Evolutionary conservation across 35 echinoderm and acorn worm genomes (phyloP), one percentile per base, ranked within the genome.

Genomic region (Apostichopus californicus): DNA sequence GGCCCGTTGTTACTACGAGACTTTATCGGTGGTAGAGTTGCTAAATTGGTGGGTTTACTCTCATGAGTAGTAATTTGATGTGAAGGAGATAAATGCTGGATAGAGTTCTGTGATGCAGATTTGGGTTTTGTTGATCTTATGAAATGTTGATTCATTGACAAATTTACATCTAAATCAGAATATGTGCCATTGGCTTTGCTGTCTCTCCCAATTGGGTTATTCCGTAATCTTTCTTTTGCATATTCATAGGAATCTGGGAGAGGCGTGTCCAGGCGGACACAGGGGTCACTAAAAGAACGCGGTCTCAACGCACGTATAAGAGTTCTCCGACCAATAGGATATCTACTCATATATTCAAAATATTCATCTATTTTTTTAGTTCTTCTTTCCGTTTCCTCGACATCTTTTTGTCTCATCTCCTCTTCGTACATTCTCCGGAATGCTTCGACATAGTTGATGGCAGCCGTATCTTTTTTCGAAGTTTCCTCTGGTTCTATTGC

Each of bases 281-380:
- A 89, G 8, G 86, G 86, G 86, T 89, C 86, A 26, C 86, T 89
- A 8, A 89, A 89, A 5, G 86, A 89, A 14, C 86, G 60, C 20
- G 86, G 86, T 18, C 86, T 89, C 64, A 26, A 9, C 13, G 86
- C 86, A 18, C 86, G 86, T 52, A 89, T 72, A 68, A 89, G 86
- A 4, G 86, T 89, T 55, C 86, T 71, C 15, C 86, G 61, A 26
- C 86, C 86, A 23, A 89, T 73, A 15, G 86, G 86, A 52, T 89
- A 73, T 23, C 68, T 60, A 52, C 86, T 89, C 86, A 89, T 89
- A 57, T 73, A 89, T 72, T 89, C 86, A 20, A 89, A 89, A 89
- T 89, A 89, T 89, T 89, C 86, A 72, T 89, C 86, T 7, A 89
- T 89, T 14, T 89, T 89, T 89, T 89, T 68, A 68, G 86, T 89